phyloP scores from a whole-genome alignment of 2,888 invertebrate genomes.

The Euproctis similis region DNA sequence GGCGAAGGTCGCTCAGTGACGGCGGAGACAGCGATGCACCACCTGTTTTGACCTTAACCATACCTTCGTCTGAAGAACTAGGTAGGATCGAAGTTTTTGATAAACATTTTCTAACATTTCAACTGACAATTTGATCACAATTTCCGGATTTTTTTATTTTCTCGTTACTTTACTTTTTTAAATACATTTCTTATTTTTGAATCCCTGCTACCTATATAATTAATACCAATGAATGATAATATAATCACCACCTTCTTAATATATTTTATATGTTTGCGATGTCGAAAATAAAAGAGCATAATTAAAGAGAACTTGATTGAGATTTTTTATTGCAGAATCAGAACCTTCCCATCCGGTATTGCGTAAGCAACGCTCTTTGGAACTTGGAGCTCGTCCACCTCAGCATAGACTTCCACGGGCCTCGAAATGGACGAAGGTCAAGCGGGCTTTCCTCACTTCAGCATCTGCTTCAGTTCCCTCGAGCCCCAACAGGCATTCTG shows the following conservation, averaged over 20 bases:
- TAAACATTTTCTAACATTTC: no score
- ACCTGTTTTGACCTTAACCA: slow-evolving; percentile 74
- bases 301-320: no score
- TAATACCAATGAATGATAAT: no score
- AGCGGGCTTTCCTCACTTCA: slow-evolving; percentile 81
- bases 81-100: no score
- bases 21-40: slow-evolving; percentile 66
- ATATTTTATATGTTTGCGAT: no score
- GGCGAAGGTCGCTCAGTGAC: slow-evolving; percentile 63
- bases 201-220: no score
- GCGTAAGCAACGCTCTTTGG: slow-evolving; percentile 66
- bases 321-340: slow-evolving; percentile 43
- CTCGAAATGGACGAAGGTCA: slow-evolving; percentile 85
- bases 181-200: no score
- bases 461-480: slow-evolving; percentile 79
- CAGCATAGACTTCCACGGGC: slow-evolving; percentile 71
- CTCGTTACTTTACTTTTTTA: no score
- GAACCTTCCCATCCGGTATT: slow-evolving; percentile 61
- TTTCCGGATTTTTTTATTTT: no score
- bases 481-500: slow-evolving; percentile 79
- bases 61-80: slow-evolving; percentile 78
- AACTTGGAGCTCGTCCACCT: slow-evolving; percentile 62
- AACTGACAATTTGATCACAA: no score
- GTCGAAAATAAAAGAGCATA: no score
- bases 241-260: no score